phyloP scores from a whole-genome alignment of 2,797 vertebrate genomes.

The Galago senegalensis region DNA sequence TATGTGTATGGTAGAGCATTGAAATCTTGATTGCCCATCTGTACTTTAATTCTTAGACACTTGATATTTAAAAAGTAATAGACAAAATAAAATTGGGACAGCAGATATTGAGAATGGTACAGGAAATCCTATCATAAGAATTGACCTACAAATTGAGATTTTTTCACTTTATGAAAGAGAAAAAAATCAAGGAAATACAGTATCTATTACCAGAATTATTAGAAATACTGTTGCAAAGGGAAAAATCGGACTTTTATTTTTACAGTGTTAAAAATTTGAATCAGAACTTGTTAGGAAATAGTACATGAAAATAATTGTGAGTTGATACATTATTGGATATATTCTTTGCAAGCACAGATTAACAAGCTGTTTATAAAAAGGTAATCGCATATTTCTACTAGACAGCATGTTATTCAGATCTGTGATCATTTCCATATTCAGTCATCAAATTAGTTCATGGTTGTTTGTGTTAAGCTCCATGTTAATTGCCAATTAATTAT shows the following conservation, averaged over 20 bases:
- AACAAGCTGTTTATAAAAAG: neutral
- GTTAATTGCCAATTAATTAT: constrained; percentile 76
- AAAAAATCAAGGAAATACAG: neutral
- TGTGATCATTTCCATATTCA: constrained; percentile 38
- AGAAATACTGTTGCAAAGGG: neutral
- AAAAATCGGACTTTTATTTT: neutral
- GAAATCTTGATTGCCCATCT: neutral
- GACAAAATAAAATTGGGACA: neutral
- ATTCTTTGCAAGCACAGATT: neutral
- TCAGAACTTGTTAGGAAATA: neutral
- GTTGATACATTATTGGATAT: neutral
- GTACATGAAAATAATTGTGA: neutral
- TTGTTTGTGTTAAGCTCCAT: constrained; percentile 36
- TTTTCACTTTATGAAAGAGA: neutral
- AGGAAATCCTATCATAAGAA: neutral
- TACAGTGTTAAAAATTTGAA: neutral
- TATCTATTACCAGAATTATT: neutral
- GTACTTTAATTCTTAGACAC: neutral
- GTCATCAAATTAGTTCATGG: constrained; percentile 55
- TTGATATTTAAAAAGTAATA: neutral
- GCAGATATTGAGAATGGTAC: neutral
- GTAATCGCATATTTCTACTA: neutral
- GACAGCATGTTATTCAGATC: neutral
- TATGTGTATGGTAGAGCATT: neutral
- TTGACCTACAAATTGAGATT: neutral